Percentiles rank a stretch among this genome's conserved stretches.
Conservation (phyloP, 2,113 vertebrate genomes). For the Microtus pennsylvanicus region DNA sequence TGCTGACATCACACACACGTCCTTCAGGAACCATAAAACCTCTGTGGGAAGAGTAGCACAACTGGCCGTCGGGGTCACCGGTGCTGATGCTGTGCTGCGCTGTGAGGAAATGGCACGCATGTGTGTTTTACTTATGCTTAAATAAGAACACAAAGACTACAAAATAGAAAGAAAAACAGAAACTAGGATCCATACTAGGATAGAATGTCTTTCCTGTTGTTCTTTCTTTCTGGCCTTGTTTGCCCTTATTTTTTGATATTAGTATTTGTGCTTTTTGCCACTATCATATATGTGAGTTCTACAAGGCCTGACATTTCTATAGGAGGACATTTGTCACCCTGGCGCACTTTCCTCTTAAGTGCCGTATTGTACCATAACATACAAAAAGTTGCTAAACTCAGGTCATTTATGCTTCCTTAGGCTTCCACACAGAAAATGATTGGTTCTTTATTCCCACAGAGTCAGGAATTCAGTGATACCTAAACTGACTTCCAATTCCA, state of each 20-base stretch:
- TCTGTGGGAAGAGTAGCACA: no score
- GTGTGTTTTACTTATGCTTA: not conserved
- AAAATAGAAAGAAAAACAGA: not conserved
- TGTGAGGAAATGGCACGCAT: not conserved
- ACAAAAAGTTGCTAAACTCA: constrained; percentile 32
- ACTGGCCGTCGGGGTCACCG: not conserved
- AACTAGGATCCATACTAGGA: not conserved
- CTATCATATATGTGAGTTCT: not conserved
- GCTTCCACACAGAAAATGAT: not conserved
- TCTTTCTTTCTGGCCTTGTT: constrained; percentile 22
- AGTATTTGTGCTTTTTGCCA: constrained; percentile 17
- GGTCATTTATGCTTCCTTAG: not conserved
- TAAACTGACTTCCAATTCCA: constrained; percentile 14
- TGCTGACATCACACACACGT: no score
- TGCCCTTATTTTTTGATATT: not conserved
- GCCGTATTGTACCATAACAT: not conserved
- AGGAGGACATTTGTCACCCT: constrained; percentile 13
- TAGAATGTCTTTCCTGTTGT: not conserved
- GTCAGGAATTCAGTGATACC: not conserved
- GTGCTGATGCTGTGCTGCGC: no score
- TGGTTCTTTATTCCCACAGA: not conserved
- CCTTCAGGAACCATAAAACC: no score
- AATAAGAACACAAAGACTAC: not conserved
- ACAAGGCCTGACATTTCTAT: constrained; percentile 5
- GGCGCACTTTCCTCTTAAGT: not conserved